A percentile compares a stretch with the other conserved stretches of the same genome.
phyloP scores from a whole-genome alignment of 2,888 invertebrate species.

The Drosophila ezoana region DNA sequence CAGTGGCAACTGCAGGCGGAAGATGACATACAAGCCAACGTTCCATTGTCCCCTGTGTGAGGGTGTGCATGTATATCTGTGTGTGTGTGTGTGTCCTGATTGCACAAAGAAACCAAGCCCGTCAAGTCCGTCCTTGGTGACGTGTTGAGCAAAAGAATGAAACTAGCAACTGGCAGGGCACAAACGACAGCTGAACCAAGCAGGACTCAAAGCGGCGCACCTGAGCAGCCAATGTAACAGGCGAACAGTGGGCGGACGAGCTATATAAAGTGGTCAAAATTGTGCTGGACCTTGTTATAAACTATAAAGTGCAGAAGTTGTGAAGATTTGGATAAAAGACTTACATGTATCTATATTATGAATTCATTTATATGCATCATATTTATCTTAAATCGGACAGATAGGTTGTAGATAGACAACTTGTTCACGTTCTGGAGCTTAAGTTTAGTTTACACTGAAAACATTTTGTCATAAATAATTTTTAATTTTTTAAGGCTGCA shows the following conservation, averaged over 20 bases:
- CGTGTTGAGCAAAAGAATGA: constrained; percentile 72
- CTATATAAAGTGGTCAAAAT: background rate
- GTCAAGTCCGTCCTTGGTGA: constrained; percentile 78
- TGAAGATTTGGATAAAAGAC: too few species aligned
- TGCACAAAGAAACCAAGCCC: constrained; percentile 69
- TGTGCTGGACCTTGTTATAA: background rate
- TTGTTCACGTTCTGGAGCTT: too few species aligned
- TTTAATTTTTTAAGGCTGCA: too few species aligned
- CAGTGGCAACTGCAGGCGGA: constrained; percentile 19
- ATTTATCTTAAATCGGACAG: too few species aligned
- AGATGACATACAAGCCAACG: constrained; percentile 21
- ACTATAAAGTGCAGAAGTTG: background rate
- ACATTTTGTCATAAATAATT: too few species aligned
- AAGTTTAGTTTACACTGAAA: too few species aligned
- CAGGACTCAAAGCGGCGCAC: constrained; percentile 42
- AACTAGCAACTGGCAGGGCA: constrained; percentile 53
- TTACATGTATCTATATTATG: too few species aligned
- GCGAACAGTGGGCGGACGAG: constrained; percentile 22
- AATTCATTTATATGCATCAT: too few species aligned
- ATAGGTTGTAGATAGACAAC: too few species aligned
- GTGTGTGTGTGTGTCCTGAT: constrained; percentile 47
- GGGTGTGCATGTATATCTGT: constrained; percentile 1
- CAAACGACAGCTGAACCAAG: constrained; percentile 27
- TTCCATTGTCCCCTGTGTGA: background rate
- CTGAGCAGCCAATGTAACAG: constrained; percentile 36